Evolutionary conservation across 2,797 vertebrate genomes (phyloP), one percentile per base, ranked within the genome.

Genomic region (Poecile montanus): DNA sequence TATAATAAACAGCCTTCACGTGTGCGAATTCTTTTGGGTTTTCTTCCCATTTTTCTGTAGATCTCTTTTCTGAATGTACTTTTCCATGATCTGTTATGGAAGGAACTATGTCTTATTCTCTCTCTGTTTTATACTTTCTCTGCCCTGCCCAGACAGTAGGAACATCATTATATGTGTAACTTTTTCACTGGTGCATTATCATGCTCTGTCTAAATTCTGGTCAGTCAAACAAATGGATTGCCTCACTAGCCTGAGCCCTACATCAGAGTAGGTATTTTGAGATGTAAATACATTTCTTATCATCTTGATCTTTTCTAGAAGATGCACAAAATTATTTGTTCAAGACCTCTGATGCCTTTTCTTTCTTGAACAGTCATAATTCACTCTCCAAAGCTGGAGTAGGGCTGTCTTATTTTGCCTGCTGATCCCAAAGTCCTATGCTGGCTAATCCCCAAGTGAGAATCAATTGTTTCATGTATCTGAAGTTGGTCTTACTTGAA

Each of bases 361-460:
- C 10, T 4, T 75, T 75, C 29, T 79, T 16, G 16, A 60, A 7
- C 5, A 45, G 36, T 17, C 16, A 11, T 26, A 11, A 2, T 48
- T 38, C 0, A 0, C 10, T 77, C 45, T 58, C 22, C 40, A 62
- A 19, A 27, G 29, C 50, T 73, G 16, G 3, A 42, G 18, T 17
- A 56, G 27, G 6, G 3, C 30, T 87, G 10, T 53, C 9, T 36
- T 12, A 3, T 65, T 91, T 56, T 71, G 5, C 13, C 4, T 21
- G 76, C 10, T 73, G 36, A 17, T 82, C 63, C 34, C 29, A 1
- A 29, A 66, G 13, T 57, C 61, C n/a, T 53, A 0, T 0, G 0
- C 18, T 54, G 47, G 6, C 27, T 77, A 56, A 70, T 78, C 36
- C 10, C 27, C 21, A 29, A 11, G 8, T 11, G 19, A 29, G 10